A percentile compares a stretch with the other conserved stretches of the same genome.
Conservation (phyloP, 2,797 vertebrate genomes). For the Eulemur rubriventer region DNA sequence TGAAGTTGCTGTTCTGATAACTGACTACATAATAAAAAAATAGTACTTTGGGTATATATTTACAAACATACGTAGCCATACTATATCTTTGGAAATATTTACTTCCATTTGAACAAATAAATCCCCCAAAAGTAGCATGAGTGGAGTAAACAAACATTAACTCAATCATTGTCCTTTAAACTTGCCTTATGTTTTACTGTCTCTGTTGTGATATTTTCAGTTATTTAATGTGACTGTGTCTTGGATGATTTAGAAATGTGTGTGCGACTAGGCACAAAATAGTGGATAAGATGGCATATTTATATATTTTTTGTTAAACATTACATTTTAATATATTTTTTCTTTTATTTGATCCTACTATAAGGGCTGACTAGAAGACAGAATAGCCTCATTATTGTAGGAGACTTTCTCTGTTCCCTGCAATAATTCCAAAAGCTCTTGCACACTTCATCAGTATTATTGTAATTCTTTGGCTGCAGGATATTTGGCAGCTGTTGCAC, state of each 20-base stretch:
- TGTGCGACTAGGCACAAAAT: slow-evolving; percentile 55
- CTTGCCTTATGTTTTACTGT: slow-evolving; percentile 71
- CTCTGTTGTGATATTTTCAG: slow-evolving; percentile 65
- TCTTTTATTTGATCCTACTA: slow-evolving; percentile 80
- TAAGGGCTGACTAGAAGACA: slow-evolving; percentile 85
- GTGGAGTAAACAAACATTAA: slow-evolving; percentile 45
- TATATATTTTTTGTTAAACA: slow-evolving; percentile 78
- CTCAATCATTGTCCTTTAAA: slow-evolving; percentile 22
- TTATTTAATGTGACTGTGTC: slow-evolving; percentile 58
- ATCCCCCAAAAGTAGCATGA: background rate
- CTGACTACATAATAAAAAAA: background rate
- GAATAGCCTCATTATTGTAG: slow-evolving; percentile 91
- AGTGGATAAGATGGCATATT: slow-evolving; percentile 77
- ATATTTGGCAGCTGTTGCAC: slow-evolving; percentile 98
- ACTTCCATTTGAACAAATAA: slow-evolving; percentile 17
- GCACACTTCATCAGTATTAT: slow-evolving; percentile 97
- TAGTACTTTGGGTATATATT: background rate
- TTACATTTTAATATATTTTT: slow-evolving; percentile 78
- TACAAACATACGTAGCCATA: background rate
- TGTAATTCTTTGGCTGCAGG: slow-evolving; percentile 97
- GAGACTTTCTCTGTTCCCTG: slow-evolving; percentile 91
- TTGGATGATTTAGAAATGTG: slow-evolving; percentile 70
- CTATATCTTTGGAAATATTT: background rate
- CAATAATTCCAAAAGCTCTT: slow-evolving; percentile 92
- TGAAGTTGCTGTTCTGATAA: background rate